Evolutionary conservation across 1,140 invertebrate species (phyloP), one percentile per base, ranked within the genome.

Genomic region (Macrostomum lignano): DNA sequence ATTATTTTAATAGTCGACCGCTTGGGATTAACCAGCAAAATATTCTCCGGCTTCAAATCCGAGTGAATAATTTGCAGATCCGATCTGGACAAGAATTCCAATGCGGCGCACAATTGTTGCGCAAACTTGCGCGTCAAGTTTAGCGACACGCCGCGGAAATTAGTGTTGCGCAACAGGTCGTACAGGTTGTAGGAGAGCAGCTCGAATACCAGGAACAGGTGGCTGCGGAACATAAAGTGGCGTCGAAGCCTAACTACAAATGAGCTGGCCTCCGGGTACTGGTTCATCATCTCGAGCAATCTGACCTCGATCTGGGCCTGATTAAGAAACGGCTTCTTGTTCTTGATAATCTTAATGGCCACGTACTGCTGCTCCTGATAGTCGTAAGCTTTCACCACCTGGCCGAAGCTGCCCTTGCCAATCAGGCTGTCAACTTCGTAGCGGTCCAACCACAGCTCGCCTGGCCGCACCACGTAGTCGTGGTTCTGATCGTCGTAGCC

Each of bases 311-410:
- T 96, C 68, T 94, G 82, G 56, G 91, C 91, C 68, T 94, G 88
- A 62, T 94, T 91, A 49, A 93, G 71, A 68, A 98, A 98, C 52
- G 88, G 82, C 68, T 94, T 94, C 64, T 96, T 96, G 66, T 98
- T 98, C 62, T 98, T 98, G 61, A 98, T 98, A 53, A 98, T 96
- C 67, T 98, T 98, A 60, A 98, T 88, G 47, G 91, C 91, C 52
- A 96, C 88, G 61, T 86, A 72, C 62, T 77, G 78, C 60, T 88
- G 74, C 58, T 93, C 82, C 50, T 76, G 71, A 53, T 84, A 74
- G 62, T 98, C 91, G 59, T 74, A 94, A 30, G 88, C 88, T 65
- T 93, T 94, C 34, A 94, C 88, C 58, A 94, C 86, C 69, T 98
- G 86, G 40, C 81, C 81, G 63, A 91, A 91, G 36, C 78, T 86